Evolutionary conservation across 2,113 vertebrate genomes (phyloP), one percentile per base, ranked within the genome.

Genomic region (Passerina amoena): DNA sequence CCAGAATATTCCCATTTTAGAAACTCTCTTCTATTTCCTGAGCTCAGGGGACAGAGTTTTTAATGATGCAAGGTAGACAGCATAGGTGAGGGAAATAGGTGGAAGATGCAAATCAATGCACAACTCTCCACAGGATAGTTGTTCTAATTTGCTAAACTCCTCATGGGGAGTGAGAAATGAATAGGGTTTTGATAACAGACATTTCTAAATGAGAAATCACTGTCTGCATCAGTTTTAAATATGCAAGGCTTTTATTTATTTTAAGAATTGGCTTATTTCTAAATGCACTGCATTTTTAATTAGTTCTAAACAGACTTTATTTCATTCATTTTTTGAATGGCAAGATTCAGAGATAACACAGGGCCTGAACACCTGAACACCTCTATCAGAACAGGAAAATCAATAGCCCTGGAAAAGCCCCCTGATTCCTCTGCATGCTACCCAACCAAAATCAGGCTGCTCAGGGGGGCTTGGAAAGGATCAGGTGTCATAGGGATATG

Each of bases 1-100:
- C 86, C 80, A 92, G 81, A 93, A 94, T 86, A 64, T 77, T 95
- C 59, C 35, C 27, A 16, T 78, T 96, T 95, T 78, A 91, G 78
- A 90, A 94, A 54, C 3, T 4, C 6, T 89, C 31, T 28, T 82
- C 23, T 48, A 60, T 73, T 93, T 79, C 45, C 75, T 1, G 4
- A 86, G 40, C 38, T 88, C 63, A 83, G 23, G 69, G 10, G 31
- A 90, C 9, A 47, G 42, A 80, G 31, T 5, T 77, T 80, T 86
- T n/a, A 73, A 54, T 57, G 31, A 33, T 54, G 48, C 27, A n/a
- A 83, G 44, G 30, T 54, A 87, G 65, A 50, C 22, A 4, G 5
- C 15, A 48, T 27, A 78, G 50, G n/a, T 82, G 12, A n/a, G 42
- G 54, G 73, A 75, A 57, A 45, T 5, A 44, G 20, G 14, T 77